Conservation (phyloP, 2,113 vertebrate species). For the Tiliqua scincoides region DNA sequence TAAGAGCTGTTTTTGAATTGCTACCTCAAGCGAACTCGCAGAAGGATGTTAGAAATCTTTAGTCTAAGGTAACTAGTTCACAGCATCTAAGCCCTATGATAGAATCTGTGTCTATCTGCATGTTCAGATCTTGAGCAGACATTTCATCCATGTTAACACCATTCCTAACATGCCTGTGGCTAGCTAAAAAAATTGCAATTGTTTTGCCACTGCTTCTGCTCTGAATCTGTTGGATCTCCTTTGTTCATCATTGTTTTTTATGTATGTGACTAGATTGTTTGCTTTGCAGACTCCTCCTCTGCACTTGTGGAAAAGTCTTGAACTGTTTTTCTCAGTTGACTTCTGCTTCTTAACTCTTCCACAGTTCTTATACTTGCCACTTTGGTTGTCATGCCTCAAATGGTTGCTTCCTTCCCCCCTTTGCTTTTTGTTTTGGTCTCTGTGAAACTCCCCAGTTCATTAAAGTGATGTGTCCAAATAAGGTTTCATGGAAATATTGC, state of each 20-base stretch:
- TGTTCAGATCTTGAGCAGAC: background rate
- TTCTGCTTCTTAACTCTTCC: background rate
- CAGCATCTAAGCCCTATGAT: background rate
- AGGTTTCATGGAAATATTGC: constrained; percentile 3
- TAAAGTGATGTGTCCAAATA: background rate
- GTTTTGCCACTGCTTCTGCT: constrained; percentile 37
- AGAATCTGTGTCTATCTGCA: background rate
- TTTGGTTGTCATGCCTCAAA: constrained; percentile 1
- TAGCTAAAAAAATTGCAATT: background rate
- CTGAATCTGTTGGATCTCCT: constrained; percentile 23
- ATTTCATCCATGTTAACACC: background rate
- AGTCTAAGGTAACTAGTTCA: background rate
- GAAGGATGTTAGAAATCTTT: background rate
- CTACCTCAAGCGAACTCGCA: background rate
- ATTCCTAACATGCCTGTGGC: background rate
- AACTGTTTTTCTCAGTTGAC: constrained; percentile 16
- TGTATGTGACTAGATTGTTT: background rate
- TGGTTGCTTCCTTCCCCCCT: background rate
- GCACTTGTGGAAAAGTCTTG: background rate
- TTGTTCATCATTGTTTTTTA: constrained; percentile 30
- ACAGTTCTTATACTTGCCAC: background rate
- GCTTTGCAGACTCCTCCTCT: background rate
- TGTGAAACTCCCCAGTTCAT: background rate
- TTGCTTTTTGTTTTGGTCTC: background rate
- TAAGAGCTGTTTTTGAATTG: background rate